Evolutionary conservation across 2,797 vertebrate species (phyloP), one percentile per base, ranked within the genome.

Genomic region (Notolepis coatsorum): DNA sequence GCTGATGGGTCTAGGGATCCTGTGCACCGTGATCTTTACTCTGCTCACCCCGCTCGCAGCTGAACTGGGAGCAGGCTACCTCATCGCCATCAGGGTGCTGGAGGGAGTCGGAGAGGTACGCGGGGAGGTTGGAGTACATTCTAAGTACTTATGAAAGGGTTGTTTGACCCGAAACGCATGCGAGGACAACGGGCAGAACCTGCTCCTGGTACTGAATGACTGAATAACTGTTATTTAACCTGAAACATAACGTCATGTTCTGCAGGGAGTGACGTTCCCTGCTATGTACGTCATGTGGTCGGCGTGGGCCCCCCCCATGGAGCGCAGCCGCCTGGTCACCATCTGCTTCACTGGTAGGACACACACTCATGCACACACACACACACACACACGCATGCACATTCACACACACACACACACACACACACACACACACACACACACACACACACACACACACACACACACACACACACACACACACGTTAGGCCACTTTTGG

Each of bases 221-320:
- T 1, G n/a, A 4, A 17, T 39, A 39, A 39, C 15, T 3, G 13
- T 3, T 15, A 38, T 4, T 38, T 8, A 12, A 38, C 38, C 15
- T 15, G 18, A 15, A 17, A 39, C 15, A 39, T 20, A 37, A 9
- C 2, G 8, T 41, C 9, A 3, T 42, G 10, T 20, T 75, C 46
- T 41, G 50, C 66, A 99, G 98, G 98, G 98, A 68, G 96, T 99
- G 12, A 96, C 97, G 0, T 99, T 94, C 77, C 98, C 98, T 61
- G 95, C 98, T 1, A 98, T 99, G 97, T 97, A 98, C 69, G 94
- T 94, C 2, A 98, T 99, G 95, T 99, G 98, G 98, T 94, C 96
- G 1, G 92, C 91, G 0, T 99, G 98, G 98, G 97, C 98, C 18
- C 98, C 98, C 4, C 97, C 98, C 0, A 73, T 99, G 80, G 98